These are phyloP conservation scores for Emmelina monodactyla DNA, from an alignment of 2,888 invertebrate genomes.

Conservation along the genomic window DNA sequence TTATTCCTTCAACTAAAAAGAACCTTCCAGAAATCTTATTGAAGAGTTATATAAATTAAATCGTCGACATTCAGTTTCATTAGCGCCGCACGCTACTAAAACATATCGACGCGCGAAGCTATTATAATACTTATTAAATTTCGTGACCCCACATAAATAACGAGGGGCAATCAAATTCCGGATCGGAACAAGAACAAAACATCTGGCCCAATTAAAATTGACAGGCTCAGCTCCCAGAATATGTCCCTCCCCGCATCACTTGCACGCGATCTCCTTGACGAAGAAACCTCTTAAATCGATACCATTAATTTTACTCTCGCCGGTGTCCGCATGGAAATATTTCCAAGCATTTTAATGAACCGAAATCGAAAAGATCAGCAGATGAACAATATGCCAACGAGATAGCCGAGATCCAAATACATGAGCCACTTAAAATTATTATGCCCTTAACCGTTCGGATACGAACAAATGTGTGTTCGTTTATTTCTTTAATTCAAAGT, in stretches of 20 bases:
- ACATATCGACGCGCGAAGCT: not conserved
- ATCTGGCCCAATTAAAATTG: constrained; percentile 61
- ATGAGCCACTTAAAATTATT: not conserved
- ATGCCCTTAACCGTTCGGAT: too few relatives aligned
- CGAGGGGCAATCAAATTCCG: constrained; percentile 37
- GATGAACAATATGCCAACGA: constrained; percentile 8
- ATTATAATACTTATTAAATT: constrained; percentile 24
- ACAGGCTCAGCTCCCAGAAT: constrained; percentile 53
- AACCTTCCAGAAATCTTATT: not conserved
- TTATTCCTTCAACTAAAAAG: not conserved
- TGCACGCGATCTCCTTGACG: constrained; percentile 50
- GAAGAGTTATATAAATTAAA: not conserved
- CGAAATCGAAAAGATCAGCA: constrained; percentile 15
- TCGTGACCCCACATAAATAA: constrained; percentile 53
- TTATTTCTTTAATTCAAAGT: too few relatives aligned
- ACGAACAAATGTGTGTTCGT: too few relatives aligned
- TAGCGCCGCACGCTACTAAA: not conserved
- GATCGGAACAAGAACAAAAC: constrained; percentile 48
- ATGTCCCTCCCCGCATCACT: constrained; percentile 43
- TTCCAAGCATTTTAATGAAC: constrained; percentile 37
- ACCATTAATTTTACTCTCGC: constrained; percentile 54
- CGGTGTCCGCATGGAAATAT: constrained; percentile 26
- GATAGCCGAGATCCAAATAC: not conserved
- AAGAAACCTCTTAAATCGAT: constrained; percentile 49
- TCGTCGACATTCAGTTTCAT: not conserved